Evolutionary conservation across 2,888 invertebrate species (phyloP).

Genomic region (Drosophila paracracens): DNA sequence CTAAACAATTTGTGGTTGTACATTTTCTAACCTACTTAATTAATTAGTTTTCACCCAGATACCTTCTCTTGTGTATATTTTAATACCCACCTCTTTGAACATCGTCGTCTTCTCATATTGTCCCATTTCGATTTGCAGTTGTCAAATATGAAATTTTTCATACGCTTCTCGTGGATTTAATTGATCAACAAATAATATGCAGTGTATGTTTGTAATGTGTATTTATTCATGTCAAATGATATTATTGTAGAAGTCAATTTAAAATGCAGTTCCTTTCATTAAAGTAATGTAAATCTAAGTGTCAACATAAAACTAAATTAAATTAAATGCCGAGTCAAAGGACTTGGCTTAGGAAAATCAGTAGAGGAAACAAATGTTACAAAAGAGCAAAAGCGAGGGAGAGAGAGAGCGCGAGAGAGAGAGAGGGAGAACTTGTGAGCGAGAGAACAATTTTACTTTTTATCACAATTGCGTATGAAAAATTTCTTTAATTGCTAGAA

Average conservation of each 20-base stretch:
- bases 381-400: slow-evolving; percentile 52
- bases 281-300: slow-evolving; percentile 36
- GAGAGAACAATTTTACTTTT: slow-evolving; percentile 74
- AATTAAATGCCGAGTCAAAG: slow-evolving; percentile 46
- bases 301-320: slow-evolving; percentile 41
- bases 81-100: slow-evolving; percentile 37
- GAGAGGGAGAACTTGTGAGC: slow-evolving; percentile 19
- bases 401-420: slow-evolving; percentile 13
- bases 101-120: slow-evolving; percentile 55
- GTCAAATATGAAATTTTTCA: slow-evolving; percentile 61
- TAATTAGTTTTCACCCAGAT: slow-evolving; percentile 49
- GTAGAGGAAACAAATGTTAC: slow-evolving; percentile 78
- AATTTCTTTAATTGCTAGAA: slow-evolving; percentile 84
- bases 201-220: slow-evolving; percentile 17
- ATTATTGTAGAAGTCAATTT: slow-evolving; percentile 28
- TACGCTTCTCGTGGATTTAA: slow-evolving; percentile 51
- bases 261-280: slow-evolving; percentile 59
- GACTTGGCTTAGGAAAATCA: slow-evolving; percentile 42
- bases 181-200: slow-evolving; percentile 27
- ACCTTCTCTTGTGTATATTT: neutral
- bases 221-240: slow-evolving; percentile 65
- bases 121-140: slow-evolving; percentile 41
- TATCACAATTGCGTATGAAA: slow-evolving; percentile 84
- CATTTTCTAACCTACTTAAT: slow-evolving; percentile 50
- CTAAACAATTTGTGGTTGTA: slow-evolving; percentile 28